These are phyloP conservation scores for Silurus glanis DNA, from an alignment of 2,113 vertebrate species.

Conservation along the genomic window DNA sequence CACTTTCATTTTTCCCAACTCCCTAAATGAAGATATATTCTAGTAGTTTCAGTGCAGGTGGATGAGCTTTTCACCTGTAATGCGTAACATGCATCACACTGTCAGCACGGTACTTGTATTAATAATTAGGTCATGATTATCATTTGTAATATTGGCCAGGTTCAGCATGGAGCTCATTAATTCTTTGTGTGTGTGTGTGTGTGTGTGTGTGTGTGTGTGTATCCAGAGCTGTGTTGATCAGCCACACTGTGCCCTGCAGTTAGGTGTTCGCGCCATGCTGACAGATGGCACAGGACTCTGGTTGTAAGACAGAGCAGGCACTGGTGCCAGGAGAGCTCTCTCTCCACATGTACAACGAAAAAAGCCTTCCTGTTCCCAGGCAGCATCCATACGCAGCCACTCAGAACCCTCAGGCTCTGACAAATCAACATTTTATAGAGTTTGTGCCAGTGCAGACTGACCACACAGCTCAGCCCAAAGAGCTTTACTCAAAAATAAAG, in stretches of 20 bases:
- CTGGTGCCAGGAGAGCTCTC: not conserved
- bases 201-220: slow-evolving; percentile 18
- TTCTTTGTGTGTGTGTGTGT: slow-evolving; percentile 31
- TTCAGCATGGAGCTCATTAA: slow-evolving; percentile 11
- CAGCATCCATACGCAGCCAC: not conserved
- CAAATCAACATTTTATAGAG: slow-evolving; percentile 4
- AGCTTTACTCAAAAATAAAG: not conserved
- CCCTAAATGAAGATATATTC: not conserved
- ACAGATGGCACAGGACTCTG: slow-evolving; percentile 37
- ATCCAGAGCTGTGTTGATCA: slow-evolving; percentile 13
- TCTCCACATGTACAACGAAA: slow-evolving; percentile 8
- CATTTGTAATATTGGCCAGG: slow-evolving; percentile 9
- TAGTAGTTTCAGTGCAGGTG: not conserved
- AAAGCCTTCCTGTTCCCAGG: slow-evolving; percentile 16
- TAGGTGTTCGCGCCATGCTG: slow-evolving; percentile 23
- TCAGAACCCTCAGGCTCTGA: not conserved
- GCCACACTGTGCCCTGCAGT: slow-evolving; percentile 1
- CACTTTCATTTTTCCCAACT: not conserved
- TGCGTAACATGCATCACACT: not conserved
- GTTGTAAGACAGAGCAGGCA: slow-evolving; percentile 14
- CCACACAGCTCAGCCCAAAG: not conserved
- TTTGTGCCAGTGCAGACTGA: not conserved
- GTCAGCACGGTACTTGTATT: not conserved
- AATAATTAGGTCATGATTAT: not conserved
- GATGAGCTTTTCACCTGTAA: not conserved